Base-by-base conservation (phyloP, 2,888 invertebrate genomes). In the Brachypalpus laphriformis region DNA sequence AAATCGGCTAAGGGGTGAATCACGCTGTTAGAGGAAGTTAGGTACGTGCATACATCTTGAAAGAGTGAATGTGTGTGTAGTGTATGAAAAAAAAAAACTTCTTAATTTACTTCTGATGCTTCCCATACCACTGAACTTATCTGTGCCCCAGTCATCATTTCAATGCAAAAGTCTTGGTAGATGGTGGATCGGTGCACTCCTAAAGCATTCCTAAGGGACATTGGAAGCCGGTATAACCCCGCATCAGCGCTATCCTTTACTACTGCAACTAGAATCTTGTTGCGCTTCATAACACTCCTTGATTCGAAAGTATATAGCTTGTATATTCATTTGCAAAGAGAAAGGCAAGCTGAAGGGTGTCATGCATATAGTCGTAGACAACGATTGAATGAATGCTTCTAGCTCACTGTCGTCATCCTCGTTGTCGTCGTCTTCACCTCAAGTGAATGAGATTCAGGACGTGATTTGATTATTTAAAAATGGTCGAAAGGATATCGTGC, bases 401-500 rank as follows among this genome's bases (percentile, higher is more conserved):
- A 51, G 28, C 16, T 54, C 31, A 16, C 22, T 9, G 9, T 31
- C 54, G 16, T 31, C 47, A 31, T 34, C 47, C 8, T 16, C 31
- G 31, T 8, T 47, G 63, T 31, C 20, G 31, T 20, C 63, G 34
- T 47, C 31, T 47, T 31, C 34, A 25, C 18, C 63, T 9, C 31
- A 54, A 28, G 51, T 51, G 28, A 54, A 31, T 9, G 18, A 47
- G 20, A 47, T 42, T 63, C 18, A 45, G 47, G 47, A 34, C 47
- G 45, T 63, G 63, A 63, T 63, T 63, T 31, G 25, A 28, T 61
- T 49, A n/a, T 22, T n/a, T 25, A n/a, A 11, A 47, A 47, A 47
- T 47, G 47, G 42, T 3, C 9, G 9, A 45, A 8, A 40, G 40
- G 40, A 40, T 40, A 40, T 18, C 4, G n/a, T n/a, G n/a, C 8